Percentiles rank a stretch among this genome's conserved stretches.
phyloP scores from a whole-genome alignment of 2,797 vertebrate genomes.

The Coregonus sp. region DNA sequence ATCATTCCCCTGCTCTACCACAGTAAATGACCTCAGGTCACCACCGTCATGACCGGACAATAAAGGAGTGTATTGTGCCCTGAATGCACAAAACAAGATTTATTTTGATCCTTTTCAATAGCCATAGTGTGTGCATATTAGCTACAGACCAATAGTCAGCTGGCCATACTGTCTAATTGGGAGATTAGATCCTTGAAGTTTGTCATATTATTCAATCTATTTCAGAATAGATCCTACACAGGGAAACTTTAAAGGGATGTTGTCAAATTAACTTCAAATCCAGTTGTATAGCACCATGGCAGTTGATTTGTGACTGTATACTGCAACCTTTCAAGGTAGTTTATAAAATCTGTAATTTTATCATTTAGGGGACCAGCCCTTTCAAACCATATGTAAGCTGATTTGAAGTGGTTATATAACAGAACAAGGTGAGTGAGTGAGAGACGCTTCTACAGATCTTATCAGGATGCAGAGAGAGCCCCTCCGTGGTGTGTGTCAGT shows the following conservation, averaged over 20 bases:
- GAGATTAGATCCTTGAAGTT: not conserved
- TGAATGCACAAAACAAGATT: not conserved
- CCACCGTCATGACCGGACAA: not conserved
- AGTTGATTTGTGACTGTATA: not conserved
- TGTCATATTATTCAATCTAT: not conserved
- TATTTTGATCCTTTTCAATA: not conserved
- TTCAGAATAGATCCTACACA: not conserved
- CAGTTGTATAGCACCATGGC: not conserved
- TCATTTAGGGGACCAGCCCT: not conserved
- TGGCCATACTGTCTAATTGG: not conserved
- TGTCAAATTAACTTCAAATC: not conserved
- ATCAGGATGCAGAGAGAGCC: not conserved
- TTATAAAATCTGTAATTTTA: not conserved
- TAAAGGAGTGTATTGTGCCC: not conserved
- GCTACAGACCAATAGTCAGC: not conserved
- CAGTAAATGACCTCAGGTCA: not conserved
- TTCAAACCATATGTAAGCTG: not conserved
- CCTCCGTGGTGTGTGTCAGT: not conserved
- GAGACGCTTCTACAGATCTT: not conserved
- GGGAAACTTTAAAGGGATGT: not conserved
- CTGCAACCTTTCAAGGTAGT: not conserved
- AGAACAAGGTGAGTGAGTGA: not conserved
- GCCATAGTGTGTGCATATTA: not conserved
- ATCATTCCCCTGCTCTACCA: not conserved
- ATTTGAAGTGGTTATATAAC: not conserved